Percentiles rank a stretch among this genome's conserved stretches.
phyloP scores from a whole-genome alignment of 2,797 vertebrate species.

The Masticophis lateralis region DNA sequence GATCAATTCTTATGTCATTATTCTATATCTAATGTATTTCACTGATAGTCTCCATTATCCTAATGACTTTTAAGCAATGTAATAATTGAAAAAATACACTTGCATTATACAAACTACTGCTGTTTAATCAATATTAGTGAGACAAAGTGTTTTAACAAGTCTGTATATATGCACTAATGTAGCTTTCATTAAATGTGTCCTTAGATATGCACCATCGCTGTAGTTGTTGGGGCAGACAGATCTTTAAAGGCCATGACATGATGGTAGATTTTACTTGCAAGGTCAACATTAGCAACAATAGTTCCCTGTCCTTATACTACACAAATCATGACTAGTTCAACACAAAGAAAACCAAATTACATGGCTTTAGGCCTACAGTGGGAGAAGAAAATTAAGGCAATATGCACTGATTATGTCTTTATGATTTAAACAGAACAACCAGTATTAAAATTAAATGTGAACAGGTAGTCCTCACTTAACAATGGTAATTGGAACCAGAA shows the following conservation, averaged over 20 bases:
- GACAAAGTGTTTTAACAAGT: conserved; percentile 78
- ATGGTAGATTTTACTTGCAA: conserved; percentile 26
- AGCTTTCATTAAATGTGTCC: conserved; percentile 72
- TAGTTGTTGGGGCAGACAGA: conserved; percentile 30
- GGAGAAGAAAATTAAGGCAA: not conserved
- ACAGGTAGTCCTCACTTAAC: not conserved
- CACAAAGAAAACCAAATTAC: conserved; percentile 12
- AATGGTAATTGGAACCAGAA: not conserved
- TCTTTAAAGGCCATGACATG: conserved; percentile 36
- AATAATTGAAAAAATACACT: conserved; percentile 85
- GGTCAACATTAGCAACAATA: conserved; percentile 48
- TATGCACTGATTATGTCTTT: not conserved
- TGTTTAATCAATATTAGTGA: conserved; percentile 79
- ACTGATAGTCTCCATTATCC: conserved; percentile 82
- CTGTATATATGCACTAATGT: conserved; percentile 70
- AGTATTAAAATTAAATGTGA: conserved; percentile 4
- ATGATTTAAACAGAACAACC: not conserved
- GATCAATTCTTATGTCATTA: conserved; percentile 98
- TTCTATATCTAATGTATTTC: conserved; percentile 89
- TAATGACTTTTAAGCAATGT: conserved; percentile 88
- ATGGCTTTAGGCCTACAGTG: not conserved
- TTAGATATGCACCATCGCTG: conserved; percentile 48
- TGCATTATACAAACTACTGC: conserved; percentile 80
- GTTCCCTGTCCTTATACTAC: conserved; percentile 9
- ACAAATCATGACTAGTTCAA: conserved; percentile 31